Base-by-base conservation (phyloP, 2,113 vertebrate species). In the Cyprinodon tularosa region DNA sequence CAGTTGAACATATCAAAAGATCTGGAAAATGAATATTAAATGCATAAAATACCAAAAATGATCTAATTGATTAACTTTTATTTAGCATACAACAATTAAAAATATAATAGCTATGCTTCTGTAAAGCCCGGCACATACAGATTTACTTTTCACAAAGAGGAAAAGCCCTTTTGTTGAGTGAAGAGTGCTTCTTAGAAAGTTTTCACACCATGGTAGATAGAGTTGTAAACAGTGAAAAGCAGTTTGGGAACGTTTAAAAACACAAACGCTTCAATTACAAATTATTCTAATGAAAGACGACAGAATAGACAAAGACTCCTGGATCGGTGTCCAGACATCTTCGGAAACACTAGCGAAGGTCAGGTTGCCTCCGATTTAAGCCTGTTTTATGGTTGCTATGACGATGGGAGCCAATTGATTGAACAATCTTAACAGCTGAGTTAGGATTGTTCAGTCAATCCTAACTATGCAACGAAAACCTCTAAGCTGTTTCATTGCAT, bases 391-490 rank as follows among this genome's bases (percentile, higher is more conserved):
- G 29, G 29, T 29, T 29, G 29, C 29, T 29, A 29, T 29, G 29
- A 29, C 29, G 68, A 77, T 66, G 76, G 86, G 68, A 86, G 74
- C 79, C 81, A 80, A 76, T 84, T 57, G 76, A 71, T 37, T 61
- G 50, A 40, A 71, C 65, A 70, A 38, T 84, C 76, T 76, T 78
- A 70, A 86, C 84, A 29, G 29, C 29, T 29, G 29, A 29, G 29
- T 29, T 29, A 29, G 29, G 29, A 29, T 29, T 29, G 29, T 29
- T 29, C 29, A 29, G 29, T 29, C 29, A 29, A 29, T 84, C 76
- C 77, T 78, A 70, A 86, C 84, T 89, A 40, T 81, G 85, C 87
- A 78, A 66, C 83, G 83, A 85, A 85, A 89, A 81, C 71, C 78
- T 88, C 80, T 76, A 74, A 84, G 78, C 74, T 3, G 6, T 62